Evolutionary conservation across 2,888 invertebrate species (phyloP).

Genomic region (Drosophila percnosoma): DNA sequence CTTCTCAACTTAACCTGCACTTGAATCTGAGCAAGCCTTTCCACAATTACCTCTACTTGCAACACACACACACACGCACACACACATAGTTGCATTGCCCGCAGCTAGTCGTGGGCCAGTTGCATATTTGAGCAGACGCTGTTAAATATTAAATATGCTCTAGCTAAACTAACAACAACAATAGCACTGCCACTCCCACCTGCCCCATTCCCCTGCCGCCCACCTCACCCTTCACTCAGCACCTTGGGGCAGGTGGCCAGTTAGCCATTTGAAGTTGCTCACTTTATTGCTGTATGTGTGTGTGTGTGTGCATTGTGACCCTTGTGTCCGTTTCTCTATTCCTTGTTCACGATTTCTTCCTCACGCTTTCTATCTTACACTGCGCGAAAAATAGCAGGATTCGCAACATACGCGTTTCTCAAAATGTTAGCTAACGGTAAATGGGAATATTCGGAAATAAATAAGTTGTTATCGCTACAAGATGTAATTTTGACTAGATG

Average conservation of each 20-base stretch:
- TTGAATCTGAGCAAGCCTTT: slow-evolving; percentile 44
- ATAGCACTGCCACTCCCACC: background rate
- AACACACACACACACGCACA: background rate
- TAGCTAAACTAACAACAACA: slow-evolving; percentile 18
- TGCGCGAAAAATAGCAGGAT: background rate
- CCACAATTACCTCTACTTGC: slow-evolving; percentile 11
- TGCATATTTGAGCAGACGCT: slow-evolving; percentile 46
- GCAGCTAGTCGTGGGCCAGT: slow-evolving; percentile 20
- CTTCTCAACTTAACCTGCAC: slow-evolving; percentile 57
- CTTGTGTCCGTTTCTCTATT: slow-evolving; percentile 1
- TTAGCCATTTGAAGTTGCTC: slow-evolving; percentile 54
- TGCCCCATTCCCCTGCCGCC: too few species aligned
- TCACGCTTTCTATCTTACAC: slow-evolving; percentile 2
- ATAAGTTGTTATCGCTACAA: background rate
- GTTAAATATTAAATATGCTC: slow-evolving; percentile 54
- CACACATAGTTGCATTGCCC: slow-evolving; percentile 24
- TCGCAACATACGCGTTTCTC: background rate
- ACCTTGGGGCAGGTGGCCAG: slow-evolving; percentile 25
- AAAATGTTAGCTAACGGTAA: background rate
- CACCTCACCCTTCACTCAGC: background rate
- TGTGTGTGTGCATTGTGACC: slow-evolving; percentile 15
- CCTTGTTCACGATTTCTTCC: background rate
- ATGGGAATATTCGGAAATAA: background rate
- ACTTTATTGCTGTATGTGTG: slow-evolving; percentile 29
- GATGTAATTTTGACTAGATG: background rate